Percentiles rank a stretch among this genome's conserved stretches.
Evolutionary conservation across 2,888 invertebrate genomes (phyloP).

Genomic region (Lasioglossum pauxillum): DNA sequence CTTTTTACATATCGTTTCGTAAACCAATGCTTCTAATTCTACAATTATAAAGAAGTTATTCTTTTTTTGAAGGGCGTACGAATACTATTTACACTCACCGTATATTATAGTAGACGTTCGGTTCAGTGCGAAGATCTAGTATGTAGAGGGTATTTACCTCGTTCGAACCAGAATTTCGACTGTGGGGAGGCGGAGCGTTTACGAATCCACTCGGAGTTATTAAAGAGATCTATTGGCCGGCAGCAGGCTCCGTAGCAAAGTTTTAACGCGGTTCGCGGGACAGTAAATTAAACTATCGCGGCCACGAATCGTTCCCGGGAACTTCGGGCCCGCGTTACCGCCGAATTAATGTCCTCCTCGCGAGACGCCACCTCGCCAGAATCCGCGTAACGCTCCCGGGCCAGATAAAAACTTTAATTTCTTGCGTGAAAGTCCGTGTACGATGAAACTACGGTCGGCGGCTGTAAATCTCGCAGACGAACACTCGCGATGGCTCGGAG

Average conservation of each 20-base stretch:
- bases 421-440: conserved; percentile 12
- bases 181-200: background rate
- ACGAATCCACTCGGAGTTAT: conserved; percentile 9
- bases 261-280: conserved; percentile 17
- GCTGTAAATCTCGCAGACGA: conserved; percentile 14
- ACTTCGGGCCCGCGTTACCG: conserved; percentile 23
- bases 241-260: background rate
- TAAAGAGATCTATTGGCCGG: conserved; percentile 18
- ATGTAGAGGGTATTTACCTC: conserved; percentile 12
- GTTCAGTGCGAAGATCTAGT: too few species aligned
- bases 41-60: too few species aligned
- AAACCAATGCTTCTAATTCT: too few species aligned
- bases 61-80: too few species aligned
- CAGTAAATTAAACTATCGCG: conserved; percentile 22
- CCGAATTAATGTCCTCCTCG: conserved; percentile 27
- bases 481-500: conserved; percentile 14
- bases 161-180: background rate
- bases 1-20: too few species aligned
- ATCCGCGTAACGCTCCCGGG: conserved; percentile 26
- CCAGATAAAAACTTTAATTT: conserved; percentile 50
- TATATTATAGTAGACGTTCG: too few species aligned
- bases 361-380: background rate
- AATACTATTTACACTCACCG: too few species aligned
- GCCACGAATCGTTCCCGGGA: conserved; percentile 20
- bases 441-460: background rate